Conservation (phyloP, 2,113 vertebrate genomes). For the Pseudopipra pipra region DNA sequence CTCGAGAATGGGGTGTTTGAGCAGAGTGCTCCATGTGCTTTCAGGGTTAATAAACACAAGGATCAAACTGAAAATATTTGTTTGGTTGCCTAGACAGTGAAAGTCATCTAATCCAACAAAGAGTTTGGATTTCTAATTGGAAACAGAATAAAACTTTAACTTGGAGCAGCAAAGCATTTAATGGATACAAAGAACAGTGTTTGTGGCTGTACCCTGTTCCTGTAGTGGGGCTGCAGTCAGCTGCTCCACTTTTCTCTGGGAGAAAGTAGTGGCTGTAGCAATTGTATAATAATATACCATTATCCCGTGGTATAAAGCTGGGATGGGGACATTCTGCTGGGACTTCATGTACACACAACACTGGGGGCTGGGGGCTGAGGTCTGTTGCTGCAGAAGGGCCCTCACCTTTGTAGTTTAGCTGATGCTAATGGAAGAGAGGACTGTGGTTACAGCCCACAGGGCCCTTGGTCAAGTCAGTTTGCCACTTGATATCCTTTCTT, state of each 20-base stretch:
- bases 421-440: background rate
- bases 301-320: background rate
- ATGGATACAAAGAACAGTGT: background rate
- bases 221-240: background rate
- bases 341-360: background rate
- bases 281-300: background rate
- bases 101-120: background rate
- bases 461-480: background rate
- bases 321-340: background rate
- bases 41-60: background rate
- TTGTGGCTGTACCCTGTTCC: background rate
- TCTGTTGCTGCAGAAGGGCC: background rate
- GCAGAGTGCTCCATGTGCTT: background rate
- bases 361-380: background rate
- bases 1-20: background rate
- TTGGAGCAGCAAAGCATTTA: background rate
- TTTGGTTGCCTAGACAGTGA: background rate
- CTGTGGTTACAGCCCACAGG: background rate
- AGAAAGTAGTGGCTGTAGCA: background rate
- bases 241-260: background rate
- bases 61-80: background rate
- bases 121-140: background rate
- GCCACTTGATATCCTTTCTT: background rate
- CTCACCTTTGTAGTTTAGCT: background rate
- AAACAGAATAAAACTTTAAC: background rate